Percentiles rank a stretch among this genome's conserved stretches.
These are phyloP conservation scores for Rhegmatorhina hoffmannsi DNA, from an alignment of 2,113 vertebrate genomes.

Conservation along the genomic window DNA sequence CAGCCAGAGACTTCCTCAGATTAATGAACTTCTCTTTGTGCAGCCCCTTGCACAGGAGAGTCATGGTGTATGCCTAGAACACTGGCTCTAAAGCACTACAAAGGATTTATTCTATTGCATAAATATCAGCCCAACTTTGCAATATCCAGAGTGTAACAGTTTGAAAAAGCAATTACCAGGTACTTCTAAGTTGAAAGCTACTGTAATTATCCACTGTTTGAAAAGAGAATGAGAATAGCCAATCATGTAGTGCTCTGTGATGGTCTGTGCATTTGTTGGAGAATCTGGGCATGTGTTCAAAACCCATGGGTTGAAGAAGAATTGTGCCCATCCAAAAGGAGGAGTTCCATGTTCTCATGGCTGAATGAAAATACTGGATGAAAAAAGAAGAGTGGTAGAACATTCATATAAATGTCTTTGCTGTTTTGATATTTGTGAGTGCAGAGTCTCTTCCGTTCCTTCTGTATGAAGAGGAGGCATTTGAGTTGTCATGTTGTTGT, in stretches of 20 bases:
- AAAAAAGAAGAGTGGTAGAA: neutral
- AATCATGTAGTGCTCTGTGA: neutral
- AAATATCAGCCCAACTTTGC: neutral
- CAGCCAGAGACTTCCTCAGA: neutral
- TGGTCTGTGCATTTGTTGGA: neutral
- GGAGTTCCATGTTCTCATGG: fast-evolving
- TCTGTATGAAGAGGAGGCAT: neutral
- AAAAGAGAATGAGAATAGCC: neutral
- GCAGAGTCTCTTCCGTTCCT: neutral
- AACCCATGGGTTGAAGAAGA: neutral
- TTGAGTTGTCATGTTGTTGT: neutral
- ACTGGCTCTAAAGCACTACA: neutral
- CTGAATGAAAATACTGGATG: neutral
- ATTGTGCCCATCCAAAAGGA: neutral
- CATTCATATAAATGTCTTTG: neutral
- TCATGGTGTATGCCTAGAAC: neutral
- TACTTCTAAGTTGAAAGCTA: neutral
- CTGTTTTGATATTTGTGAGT: neutral
- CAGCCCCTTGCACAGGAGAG: neutral
- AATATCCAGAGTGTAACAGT: neutral
- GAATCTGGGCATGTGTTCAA: neutral
- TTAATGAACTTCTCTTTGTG: neutral
- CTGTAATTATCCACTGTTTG: neutral
- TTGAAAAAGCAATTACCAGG: neutral
- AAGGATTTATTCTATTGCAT: neutral